Conservation (phyloP, 1,140 invertebrate species). For the Platorchestia sp. region DNA sequence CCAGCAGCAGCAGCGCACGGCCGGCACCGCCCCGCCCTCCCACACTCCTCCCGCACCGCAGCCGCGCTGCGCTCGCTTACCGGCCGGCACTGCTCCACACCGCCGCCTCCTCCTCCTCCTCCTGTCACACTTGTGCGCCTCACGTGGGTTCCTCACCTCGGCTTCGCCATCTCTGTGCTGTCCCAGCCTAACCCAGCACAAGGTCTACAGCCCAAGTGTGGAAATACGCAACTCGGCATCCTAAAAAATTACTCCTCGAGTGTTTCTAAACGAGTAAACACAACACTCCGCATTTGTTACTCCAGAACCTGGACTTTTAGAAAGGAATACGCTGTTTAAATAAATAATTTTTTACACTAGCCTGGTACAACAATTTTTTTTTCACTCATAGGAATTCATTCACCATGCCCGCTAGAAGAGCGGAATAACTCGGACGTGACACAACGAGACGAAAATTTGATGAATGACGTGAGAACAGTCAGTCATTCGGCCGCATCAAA, state of each 20-base stretch:
- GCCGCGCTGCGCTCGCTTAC: neutral
- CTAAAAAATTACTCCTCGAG: neutral
- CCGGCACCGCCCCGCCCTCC: neutral
- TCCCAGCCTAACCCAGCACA: too few species aligned
- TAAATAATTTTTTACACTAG: neutral
- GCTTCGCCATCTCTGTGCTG: neutral
- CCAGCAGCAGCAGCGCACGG: neutral
- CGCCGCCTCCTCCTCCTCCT: neutral
- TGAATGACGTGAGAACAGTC: neutral
- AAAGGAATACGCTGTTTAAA: neutral
- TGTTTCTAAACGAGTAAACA: neutral
- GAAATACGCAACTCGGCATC: neutral
- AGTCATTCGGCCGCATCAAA: neutral
- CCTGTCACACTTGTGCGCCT: neutral
- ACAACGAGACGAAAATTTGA: neutral
- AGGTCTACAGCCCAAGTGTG: too few species aligned
- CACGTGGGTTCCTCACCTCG: neutral
- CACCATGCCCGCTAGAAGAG: neutral
- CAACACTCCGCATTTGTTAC: neutral
- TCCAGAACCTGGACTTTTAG: neutral
- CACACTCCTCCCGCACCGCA: neutral
- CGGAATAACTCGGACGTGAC: neutral
- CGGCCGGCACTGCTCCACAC: neutral
- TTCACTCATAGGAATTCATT: neutral
- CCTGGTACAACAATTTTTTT: neutral